phyloP scores from a whole-genome alignment of 2,888 invertebrate species.

The Scaptomyza parva region DNA sequence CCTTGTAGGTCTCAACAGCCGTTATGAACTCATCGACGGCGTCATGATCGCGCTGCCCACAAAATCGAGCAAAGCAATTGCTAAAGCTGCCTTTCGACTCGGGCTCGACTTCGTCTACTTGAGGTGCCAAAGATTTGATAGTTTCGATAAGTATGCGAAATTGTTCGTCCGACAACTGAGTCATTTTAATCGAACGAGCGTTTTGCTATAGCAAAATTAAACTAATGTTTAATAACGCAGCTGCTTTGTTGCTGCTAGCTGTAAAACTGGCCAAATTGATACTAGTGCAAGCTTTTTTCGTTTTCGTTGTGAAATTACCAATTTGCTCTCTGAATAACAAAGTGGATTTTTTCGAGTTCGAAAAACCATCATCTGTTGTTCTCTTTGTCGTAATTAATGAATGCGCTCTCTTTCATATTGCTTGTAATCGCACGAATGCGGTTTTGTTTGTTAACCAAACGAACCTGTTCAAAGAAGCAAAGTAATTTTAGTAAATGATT shows the following conservation, averaged over 20 bases:
- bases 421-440: neutral
- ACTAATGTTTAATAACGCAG: neutral
- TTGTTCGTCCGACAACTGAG: slow-evolving; percentile 80
- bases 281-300: slow-evolving; percentile 15
- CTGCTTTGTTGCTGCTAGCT: neutral
- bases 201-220: neutral
- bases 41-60: slow-evolving; percentile 82
- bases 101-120: slow-evolving; percentile 24
- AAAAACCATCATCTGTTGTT: slow-evolving; percentile 12
- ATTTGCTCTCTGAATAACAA: slow-evolving; percentile 13
- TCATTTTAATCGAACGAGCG: slow-evolving; percentile 34
- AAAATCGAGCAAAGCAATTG: slow-evolving; percentile 75
- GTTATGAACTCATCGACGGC: slow-evolving; percentile 83
- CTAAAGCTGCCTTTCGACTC: slow-evolving; percentile 81
- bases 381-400: neutral
- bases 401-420: neutral
- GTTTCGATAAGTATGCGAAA: slow-evolving; percentile 78
- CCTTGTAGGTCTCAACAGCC: slow-evolving; percentile 81
- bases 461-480: neutral
- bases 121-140: slow-evolving; percentile 65
- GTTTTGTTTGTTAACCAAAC: neutral
- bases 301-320: slow-evolving; percentile 42
- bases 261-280: slow-evolving; percentile 17
- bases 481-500: neutral
- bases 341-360: slow-evolving; percentile 28